phyloP scores from a whole-genome alignment of 2,113 vertebrate species.

The Hirundichthys speculiger region DNA sequence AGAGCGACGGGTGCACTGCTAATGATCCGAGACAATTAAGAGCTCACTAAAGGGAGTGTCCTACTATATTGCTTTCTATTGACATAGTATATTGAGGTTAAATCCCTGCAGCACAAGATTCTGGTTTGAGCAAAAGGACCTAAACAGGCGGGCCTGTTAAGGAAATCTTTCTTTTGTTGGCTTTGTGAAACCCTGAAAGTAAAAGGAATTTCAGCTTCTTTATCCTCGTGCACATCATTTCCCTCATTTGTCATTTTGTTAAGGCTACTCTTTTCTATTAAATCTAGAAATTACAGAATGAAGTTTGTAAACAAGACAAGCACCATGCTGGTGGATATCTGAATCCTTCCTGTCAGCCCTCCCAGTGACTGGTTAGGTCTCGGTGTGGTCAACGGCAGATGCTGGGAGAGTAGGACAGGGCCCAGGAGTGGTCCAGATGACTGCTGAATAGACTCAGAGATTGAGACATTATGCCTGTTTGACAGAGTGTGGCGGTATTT shows the following conservation, averaged over 20 bases:
- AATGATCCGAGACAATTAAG: constrained; percentile 77
- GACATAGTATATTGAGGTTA: constrained; percentile 58
- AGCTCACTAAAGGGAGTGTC: constrained; percentile 52
- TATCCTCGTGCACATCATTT: background rate
- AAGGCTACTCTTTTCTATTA: background rate
- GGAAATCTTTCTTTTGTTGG: constrained; percentile 40
- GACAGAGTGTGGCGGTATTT: too few species aligned
- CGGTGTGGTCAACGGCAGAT: constrained; percentile 25
- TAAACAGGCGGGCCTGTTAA: constrained; percentile 13
- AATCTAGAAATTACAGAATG: constrained; percentile 2
- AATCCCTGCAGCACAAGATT: constrained; percentile 50
- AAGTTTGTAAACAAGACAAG: constrained; percentile 36
- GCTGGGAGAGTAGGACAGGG: constrained; percentile 37
- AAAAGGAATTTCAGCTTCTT: constrained; percentile 24
- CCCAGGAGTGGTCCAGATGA: constrained; percentile 44
- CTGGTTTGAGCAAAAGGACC: constrained; percentile 30
- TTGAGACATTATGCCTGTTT: constrained; percentile 50
- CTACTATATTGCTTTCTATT: constrained; percentile 54
- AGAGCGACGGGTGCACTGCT: constrained; percentile 57
- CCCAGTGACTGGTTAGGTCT: constrained; percentile 25
- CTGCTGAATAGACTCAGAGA: constrained; percentile 43
- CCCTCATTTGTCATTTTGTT: background rate
- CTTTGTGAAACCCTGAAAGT: constrained; percentile 27
- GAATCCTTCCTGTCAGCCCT: too few species aligned
- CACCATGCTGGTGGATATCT: constrained; percentile 21